Evolutionary conservation across 2,113 vertebrate genomes (phyloP), one percentile per base, ranked within the genome.

Genomic region (Pelecanus crispus): DNA sequence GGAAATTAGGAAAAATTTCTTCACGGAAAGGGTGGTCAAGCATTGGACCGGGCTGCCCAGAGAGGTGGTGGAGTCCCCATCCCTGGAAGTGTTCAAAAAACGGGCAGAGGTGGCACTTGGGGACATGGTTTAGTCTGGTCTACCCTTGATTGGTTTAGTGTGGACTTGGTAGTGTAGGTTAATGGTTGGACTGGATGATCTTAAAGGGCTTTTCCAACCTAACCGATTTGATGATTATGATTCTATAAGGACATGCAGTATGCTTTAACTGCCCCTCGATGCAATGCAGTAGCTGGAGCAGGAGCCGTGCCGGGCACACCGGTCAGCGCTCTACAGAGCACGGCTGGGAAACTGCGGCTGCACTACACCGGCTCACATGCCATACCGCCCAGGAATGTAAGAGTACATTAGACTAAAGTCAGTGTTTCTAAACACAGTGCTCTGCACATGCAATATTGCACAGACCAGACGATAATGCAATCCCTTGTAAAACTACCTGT

Each of bases 161-260:
- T n/a, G n/a, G n/a, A n/a, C n/a, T n/a, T n/a, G n/a, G n/a, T n/a
- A n/a, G n/a, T n/a, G n/a, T n/a, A n/a, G n/a, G n/a, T n/a, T n/a
- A n/a, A n/a, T n/a, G n/a, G n/a, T n/a, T n/a, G n/a, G n/a, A n/a
- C n/a, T n/a, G n/a, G n/a, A n/a, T n/a, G n/a, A n/a, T n/a, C n/a
- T n/a, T n/a, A n/a, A n/a, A n/a, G n/a, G n/a, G n/a, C n/a, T n/a
- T n/a, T n/a, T n/a, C n/a, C n/a, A n/a, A n/a, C n/a, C n/a, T n/a
- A n/a, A n/a, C n/a, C n/a, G n/a, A n/a, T n/a, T n/a, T n/a, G n/a
- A n/a, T n/a, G n/a, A n/a, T n/a, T n/a, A n/a, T n/a, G n/a, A n/a
- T n/a, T n/a, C n/a, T 14, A 7, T 1, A 6, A 29, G 68, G 63
- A 29, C 26, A 17, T 0, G 7, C 18, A 13, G 17, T 0, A 4